These are phyloP conservation scores for Valencia hispanica DNA, from an alignment of 2,797 vertebrate species.

Conservation along the genomic window DNA sequence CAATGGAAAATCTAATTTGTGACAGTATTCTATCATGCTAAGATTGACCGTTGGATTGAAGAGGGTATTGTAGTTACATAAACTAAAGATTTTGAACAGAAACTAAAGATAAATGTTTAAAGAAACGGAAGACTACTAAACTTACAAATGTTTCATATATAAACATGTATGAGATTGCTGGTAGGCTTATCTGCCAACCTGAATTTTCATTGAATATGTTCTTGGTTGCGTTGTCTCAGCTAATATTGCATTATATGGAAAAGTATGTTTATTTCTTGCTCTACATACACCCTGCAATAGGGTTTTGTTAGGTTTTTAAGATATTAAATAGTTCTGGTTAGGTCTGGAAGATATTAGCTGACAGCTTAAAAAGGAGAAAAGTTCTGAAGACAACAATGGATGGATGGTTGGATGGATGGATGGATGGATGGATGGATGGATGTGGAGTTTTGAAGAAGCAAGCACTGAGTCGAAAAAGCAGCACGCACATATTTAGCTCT, in stretches of 20 bases:
- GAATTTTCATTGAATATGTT: not conserved
- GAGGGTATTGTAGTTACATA: not conserved
- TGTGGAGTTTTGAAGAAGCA: not conserved
- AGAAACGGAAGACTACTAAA: not conserved
- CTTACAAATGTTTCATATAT: not conserved
- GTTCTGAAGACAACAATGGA: not conserved
- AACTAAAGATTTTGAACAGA: not conserved
- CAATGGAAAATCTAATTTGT: conserved; percentile 28
- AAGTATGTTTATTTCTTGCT: not conserved
- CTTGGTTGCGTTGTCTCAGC: not conserved
- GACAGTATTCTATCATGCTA: conserved; percentile 20
- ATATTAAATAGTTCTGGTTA: no score
- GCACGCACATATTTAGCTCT: not conserved
- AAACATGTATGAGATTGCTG: not conserved
- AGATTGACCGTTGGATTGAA: conserved; percentile 4
- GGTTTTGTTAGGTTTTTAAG: no score
- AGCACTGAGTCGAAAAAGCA: not conserved
- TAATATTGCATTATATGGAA: not conserved
- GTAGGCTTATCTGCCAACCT: not conserved
- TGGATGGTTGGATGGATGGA: not conserved
- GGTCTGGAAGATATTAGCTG: no score
- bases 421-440: not conserved
- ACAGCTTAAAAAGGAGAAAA: not conserved
- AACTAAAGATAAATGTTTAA: not conserved
- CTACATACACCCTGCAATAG: no score